phyloP scores from a whole-genome alignment of 2,113 vertebrate genomes.

The Naja naja region DNA sequence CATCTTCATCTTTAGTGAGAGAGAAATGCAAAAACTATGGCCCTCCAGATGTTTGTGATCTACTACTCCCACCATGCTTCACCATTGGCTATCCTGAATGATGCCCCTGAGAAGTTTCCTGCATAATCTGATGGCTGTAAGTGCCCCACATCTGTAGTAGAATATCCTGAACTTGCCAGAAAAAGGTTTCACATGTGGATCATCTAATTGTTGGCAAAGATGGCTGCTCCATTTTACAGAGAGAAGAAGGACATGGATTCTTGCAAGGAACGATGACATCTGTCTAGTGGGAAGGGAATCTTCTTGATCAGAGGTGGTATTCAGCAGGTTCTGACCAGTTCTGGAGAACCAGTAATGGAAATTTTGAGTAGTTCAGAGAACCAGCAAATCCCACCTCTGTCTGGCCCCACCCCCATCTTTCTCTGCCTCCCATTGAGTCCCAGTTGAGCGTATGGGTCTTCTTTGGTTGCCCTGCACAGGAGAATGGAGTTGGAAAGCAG shows the following conservation, averaged over 20 bases:
- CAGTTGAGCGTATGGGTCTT: too few relatives aligned
- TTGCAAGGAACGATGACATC: background rate
- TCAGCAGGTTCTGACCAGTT: too few relatives aligned
- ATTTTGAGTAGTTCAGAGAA: too few relatives aligned
- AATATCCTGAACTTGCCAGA: constrained; percentile 18
- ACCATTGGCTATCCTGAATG: background rate
- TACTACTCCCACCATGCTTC: background rate
- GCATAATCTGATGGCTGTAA: background rate
- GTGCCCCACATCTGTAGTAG: background rate
- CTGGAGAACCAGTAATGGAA: too few relatives aligned
- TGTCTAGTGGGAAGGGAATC: background rate
- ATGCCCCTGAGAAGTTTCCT: background rate
- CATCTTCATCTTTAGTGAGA: background rate
- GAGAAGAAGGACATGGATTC: fast-evolving
- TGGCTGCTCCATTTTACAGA: background rate
- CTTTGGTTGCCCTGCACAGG: too few relatives aligned
- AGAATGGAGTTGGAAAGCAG: too few relatives aligned
- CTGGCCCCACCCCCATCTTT: too few relatives aligned
- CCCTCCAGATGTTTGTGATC: background rate
- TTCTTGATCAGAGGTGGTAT: background rate
- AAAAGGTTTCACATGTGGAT: background rate
- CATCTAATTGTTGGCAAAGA: background rate
- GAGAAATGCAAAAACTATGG: background rate
- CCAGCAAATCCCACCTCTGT: too few relatives aligned
- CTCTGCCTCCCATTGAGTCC: too few relatives aligned